Conservation (phyloP, 2,888 invertebrate genomes). For the Gnatocerus cornutus region DNA sequence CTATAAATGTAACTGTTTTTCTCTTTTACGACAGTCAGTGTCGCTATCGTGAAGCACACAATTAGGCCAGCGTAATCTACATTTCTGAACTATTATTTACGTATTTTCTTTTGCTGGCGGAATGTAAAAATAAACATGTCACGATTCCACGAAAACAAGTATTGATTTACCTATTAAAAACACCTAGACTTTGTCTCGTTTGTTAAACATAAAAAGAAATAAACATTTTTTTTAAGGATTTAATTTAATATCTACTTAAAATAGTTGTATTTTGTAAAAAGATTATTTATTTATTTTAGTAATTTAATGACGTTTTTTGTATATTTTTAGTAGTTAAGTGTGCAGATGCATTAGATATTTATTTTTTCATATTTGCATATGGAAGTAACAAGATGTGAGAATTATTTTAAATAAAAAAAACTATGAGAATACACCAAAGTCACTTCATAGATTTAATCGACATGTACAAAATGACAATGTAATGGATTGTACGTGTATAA, state of each 20-base stretch:
- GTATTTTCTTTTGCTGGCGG: conserved; percentile 1
- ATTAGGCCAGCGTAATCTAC: conserved; percentile 21
- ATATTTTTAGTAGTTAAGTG: conserved; percentile 48
- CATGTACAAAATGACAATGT: conserved; percentile 62
- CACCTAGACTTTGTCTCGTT: conserved; percentile 3
- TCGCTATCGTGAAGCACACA: conserved; percentile 27
- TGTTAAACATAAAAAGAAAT: conserved; percentile 34
- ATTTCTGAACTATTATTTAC: background rate
- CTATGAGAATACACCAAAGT: conserved; percentile 63
- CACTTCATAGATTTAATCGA: conserved; percentile 59
- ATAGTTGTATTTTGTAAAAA: conserved; percentile 43
- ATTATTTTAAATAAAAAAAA: conserved; percentile 38
- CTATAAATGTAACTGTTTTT: conserved; percentile 14
- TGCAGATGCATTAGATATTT: conserved; percentile 53
- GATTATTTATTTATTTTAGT: conserved; percentile 46
- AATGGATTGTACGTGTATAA: conserved; percentile 51
- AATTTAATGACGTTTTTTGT: conserved; percentile 37
- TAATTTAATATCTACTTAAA: conserved; percentile 42
- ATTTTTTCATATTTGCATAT: conserved; percentile 49
- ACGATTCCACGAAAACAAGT: background rate
- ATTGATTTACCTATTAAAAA: conserved; percentile 25
- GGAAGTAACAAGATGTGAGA: conserved; percentile 18
- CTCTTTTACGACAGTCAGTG: conserved; percentile 15
- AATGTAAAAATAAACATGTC: conserved; percentile 12
- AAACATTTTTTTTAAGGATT: conserved; percentile 39